A percentile compares a stretch with the other conserved stretches of the same genome.
phyloP scores from a whole-genome alignment of 2,888 invertebrate species.

The Dynastes maya region DNA sequence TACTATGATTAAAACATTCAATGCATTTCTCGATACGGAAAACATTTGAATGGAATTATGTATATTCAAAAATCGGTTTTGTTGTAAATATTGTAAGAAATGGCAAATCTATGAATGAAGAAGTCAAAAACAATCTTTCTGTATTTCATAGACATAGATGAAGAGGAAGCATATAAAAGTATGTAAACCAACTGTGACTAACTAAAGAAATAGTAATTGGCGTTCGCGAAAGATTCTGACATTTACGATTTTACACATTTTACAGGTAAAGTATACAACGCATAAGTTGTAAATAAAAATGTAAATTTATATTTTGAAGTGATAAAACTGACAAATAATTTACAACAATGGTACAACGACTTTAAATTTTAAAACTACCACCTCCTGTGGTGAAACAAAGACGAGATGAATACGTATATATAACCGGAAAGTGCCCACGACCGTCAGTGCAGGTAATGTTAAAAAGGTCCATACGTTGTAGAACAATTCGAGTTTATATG shows the following conservation, averaged over 20 bases:
- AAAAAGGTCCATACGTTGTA: constrained; percentile 7
- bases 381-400: constrained; percentile 22
- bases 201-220: background rate
- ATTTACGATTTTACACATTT: constrained; percentile 1
- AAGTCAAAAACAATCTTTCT: too few species aligned
- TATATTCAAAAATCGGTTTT: too few species aligned
- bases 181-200: background rate
- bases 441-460: background rate
- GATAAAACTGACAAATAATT: constrained; percentile 31
- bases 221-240: background rate
- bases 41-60: too few species aligned
- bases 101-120: too few species aligned
- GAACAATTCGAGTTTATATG: too few species aligned
- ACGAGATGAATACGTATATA: constrained; percentile 23
- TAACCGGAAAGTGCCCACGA: background rate
- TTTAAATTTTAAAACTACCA: constrained; percentile 23
- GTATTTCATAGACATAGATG: too few species aligned
- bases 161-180: too few species aligned
- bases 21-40: too few species aligned
- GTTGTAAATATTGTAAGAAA: too few species aligned
- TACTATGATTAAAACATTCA: too few species aligned
- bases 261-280: constrained; percentile 7
- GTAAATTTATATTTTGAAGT: constrained; percentile 27
- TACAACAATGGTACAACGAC: background rate
- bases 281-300: constrained; percentile 3